A percentile compares a stretch with the other conserved stretches of the same genome.
Conservation (phyloP, 2,113 vertebrate species). For the Nothoprocta pentlandii region DNA sequence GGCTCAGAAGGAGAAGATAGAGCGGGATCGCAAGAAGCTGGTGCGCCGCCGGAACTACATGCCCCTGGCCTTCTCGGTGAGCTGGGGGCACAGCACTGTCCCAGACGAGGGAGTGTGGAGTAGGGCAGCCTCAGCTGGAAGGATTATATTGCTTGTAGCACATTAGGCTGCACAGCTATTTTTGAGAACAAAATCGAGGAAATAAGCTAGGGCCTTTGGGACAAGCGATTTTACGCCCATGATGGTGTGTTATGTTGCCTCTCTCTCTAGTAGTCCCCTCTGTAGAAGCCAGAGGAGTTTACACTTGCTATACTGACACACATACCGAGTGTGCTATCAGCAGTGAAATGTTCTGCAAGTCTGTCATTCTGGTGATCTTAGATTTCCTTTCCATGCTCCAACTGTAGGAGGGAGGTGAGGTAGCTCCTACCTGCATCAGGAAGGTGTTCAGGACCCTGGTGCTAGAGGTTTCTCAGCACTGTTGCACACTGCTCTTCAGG, state of each 20-base stretch:
- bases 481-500: not conserved
- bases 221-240: not conserved
- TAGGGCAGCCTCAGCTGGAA: not conserved
- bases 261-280: not conserved
- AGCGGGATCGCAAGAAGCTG: constrained; percentile 95
- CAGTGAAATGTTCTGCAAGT: not conserved
- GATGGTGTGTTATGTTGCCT: not conserved
- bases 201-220: not conserved
- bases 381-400: not conserved
- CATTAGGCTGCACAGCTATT: not conserved
- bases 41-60: constrained; percentile 93
- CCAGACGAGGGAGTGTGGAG: not conserved
- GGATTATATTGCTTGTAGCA: not conserved
- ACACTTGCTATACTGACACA: not conserved
- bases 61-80: constrained; percentile 96
- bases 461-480: not conserved
- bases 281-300: not conserved
- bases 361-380: not conserved
- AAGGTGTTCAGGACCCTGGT: not conserved
- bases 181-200: not conserved
- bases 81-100: not conserved
- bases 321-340: not conserved
- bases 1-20: constrained; percentile 96
- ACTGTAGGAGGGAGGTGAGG: not conserved
- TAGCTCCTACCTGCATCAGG: not conserved